These are phyloP conservation scores for Glossosoma conforme DNA, from an alignment of 1,140 invertebrate genomes.

Conservation along the genomic window DNA sequence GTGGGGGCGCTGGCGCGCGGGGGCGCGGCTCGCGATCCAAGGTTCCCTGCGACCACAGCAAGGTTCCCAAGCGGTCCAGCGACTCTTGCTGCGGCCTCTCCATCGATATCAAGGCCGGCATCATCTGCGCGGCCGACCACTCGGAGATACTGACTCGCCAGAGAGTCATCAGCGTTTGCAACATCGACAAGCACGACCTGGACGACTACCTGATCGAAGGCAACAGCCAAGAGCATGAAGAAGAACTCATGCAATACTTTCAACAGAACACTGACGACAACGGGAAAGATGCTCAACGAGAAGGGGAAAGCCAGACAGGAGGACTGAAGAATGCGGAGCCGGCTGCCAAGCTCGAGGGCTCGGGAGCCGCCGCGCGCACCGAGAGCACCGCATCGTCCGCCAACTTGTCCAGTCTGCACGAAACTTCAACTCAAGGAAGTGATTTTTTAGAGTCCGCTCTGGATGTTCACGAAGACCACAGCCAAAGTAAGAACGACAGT, in stretches of 20 bases:
- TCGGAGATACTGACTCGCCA: slow-evolving; percentile 52
- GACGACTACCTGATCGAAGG: slow-evolving; percentile 72
- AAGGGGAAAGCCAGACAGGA: background rate
- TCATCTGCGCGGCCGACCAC: slow-evolving; percentile 48
- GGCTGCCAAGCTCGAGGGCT: background rate
- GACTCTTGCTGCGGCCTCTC: slow-evolving; percentile 44
- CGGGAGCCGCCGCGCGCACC: background rate
- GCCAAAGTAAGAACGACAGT: slow-evolving; percentile 51
- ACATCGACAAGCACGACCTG: slow-evolving; percentile 70
- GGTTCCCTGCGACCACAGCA: slow-evolving; percentile 32
- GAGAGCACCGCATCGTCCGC: background rate
- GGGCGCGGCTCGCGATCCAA: slow-evolving; percentile 31
- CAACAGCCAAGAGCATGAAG: slow-evolving; percentile 75
- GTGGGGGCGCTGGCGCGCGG: slow-evolving; percentile 9
- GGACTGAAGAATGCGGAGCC: background rate
- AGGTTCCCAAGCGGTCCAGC: slow-evolving; percentile 29
- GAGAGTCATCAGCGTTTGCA: slow-evolving; percentile 62
- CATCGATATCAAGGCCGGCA: slow-evolving; percentile 43
- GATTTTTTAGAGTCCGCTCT: slow-evolving; percentile 46
- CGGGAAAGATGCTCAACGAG: background rate
- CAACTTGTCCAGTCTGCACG: background rate
- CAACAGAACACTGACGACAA: slow-evolving; percentile 49
- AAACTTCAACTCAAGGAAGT: slow-evolving; percentile 15
- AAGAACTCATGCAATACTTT: slow-evolving; percentile 74
- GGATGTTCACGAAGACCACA: slow-evolving; percentile 44